Base-by-base conservation (phyloP, 2,888 invertebrate genomes). In the Acrocyrtus sp. region DNA sequence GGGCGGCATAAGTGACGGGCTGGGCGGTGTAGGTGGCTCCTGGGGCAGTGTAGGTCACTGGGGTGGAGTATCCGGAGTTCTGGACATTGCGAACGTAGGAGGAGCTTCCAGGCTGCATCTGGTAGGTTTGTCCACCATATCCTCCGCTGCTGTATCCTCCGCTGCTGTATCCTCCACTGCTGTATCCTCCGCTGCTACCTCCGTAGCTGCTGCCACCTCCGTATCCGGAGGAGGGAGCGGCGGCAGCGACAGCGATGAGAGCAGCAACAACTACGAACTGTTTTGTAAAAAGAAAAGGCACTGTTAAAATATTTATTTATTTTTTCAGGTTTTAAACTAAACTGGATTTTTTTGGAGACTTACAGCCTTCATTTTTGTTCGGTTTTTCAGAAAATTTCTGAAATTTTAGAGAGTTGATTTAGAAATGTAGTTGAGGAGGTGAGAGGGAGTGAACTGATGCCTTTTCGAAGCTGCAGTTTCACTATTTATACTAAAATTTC, bases 31-130 rank as follows among this genome's bases (percentile, higher is more conserved):
- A 72, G 21, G 61, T 54, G 3, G 45, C 48, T 61, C 72, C 72
- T 21, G 72, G 72, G 17, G 72, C 72, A n/a, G 60, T 54, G 61
- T 66, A 72, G 12, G 72, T 72, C 3, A 61, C 48, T 0, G 54
- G 24, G 1, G 6, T 3, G 15, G n/a, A 24, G 12, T 45, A 47
- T 8, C 26, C 26, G 26, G 6, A 45, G 66, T 72, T 72, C 41
- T 60, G 54, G 50, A 65, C 53, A 12, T 22, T 41, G 10, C 41
- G n/a, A 19, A 72, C 60, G 3, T 19, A 24, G 12, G 66, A 60
- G 22, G 17, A 39, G 27, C 48, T 54, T 41, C 48, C 12, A 15
- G 50, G 63, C 12, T 27, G 48, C 58, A 50, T 65, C 27, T n/a
- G 27, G 21, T 21, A 26, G 29, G 47, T 34, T 47, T 51, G 69